Evolutionary conservation across 2,797 vertebrate species (phyloP), one percentile per base, ranked within the genome.

Genomic region (Rhinophrynus dorsalis): DNA sequence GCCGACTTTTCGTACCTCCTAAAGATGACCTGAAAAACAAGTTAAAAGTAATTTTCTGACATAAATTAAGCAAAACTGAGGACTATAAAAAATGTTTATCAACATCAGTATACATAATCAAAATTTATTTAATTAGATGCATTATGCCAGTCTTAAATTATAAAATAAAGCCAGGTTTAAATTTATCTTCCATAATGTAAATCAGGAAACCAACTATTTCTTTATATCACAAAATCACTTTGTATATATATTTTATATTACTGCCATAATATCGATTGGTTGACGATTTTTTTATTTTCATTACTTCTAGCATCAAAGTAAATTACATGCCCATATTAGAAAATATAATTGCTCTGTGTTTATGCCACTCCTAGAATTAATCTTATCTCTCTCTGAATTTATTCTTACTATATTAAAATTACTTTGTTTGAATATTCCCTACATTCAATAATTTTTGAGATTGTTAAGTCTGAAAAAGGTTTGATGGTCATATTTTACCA

Each of bases 51-150:
- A 33, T 33, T 1, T 33, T 33, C 18, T 47, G 17, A 50, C 50
- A 48, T 32, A 63, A 50, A 48, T 35, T n/a, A 23, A 52, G 47
- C 23, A 23, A 52, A 27, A 64, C 18, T 20, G 17, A 64, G 24
- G 61, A 64, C 38, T 51, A 40, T 44, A 29, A 12, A 54, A 42
- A 44, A 65, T 54, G 48, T 18, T 55, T 7, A 55, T 33, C 11
- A 42, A 55, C 62, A 65, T 65, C 62, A 65, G 37, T 20, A 44
- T 17, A 64, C 54, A 24, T 54, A 65, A 54, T 65, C 24, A 42
- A 54, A 65, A 55, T 65, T 38, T 21, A 65, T 40, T 65, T 65
- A 65, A 65, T 65, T 65, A 35, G 62, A 30, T 65, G 35, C 35
- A 65, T 29, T 42, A 65, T 40, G n/a, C 26, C n/a, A 37, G 62